Evolutionary conservation across 1,140 invertebrate species (phyloP).

Genomic region (Solen grandis): DNA sequence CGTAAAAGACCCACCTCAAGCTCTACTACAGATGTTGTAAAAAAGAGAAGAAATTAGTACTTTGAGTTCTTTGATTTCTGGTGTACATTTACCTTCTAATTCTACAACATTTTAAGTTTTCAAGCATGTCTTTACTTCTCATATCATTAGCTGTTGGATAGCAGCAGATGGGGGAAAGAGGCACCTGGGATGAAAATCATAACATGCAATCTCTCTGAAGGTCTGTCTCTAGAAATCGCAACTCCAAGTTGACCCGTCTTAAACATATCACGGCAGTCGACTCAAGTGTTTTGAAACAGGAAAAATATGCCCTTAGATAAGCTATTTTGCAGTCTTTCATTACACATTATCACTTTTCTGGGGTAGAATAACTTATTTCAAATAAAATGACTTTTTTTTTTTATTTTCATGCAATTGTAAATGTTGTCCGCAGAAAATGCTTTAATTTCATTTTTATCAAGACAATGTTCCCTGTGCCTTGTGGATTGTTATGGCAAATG

Average conservation of each 20-base stretch:
- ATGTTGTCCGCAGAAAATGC: background rate
- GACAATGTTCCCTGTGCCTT: background rate
- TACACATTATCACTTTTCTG: background rate
- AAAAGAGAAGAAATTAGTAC: background rate
- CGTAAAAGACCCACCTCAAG: background rate
- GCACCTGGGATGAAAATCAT: constrained; percentile 26
- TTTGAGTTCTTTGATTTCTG: background rate
- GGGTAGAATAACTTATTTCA: background rate
- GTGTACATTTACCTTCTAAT: background rate
- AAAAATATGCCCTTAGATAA: background rate
- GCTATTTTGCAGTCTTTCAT: background rate
- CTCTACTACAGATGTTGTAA: background rate
- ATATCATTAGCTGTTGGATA: background rate
- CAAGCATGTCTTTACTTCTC: constrained; percentile 1
- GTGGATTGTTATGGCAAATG: background rate
- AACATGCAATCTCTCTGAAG: constrained; percentile 7
- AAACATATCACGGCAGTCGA: constrained; percentile 35
- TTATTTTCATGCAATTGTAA: background rate
- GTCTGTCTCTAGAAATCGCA: constrained; percentile 16
- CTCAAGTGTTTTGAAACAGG: background rate
- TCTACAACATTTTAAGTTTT: constrained; percentile 4
- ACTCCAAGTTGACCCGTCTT: constrained; percentile 31
- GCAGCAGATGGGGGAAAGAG: background rate
- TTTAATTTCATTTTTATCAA: background rate
- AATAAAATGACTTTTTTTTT: background rate